Evolutionary conservation across 2,113 vertebrate genomes (phyloP), one percentile per base, ranked within the genome.

Genomic region (Manacus vitellinus): DNA sequence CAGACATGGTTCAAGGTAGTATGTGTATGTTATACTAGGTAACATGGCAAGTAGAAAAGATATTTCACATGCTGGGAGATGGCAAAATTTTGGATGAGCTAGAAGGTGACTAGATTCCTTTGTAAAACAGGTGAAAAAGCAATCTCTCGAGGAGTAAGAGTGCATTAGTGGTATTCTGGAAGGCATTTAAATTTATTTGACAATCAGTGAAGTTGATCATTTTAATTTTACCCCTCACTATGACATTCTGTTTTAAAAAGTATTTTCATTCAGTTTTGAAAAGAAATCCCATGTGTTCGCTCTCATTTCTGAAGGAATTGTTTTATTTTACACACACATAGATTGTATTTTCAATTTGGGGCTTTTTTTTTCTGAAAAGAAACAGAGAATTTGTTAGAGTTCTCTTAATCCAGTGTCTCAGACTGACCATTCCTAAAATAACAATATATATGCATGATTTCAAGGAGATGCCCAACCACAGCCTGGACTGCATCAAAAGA

Each of bases 1-100:
- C 25, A 66, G 59, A 58, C 30, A 10, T 28, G 12, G 25, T 59
- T 94, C 54, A 30, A 31, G 31, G 51, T 54, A 51, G 24, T 18
- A 21, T 20, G 2, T 1, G 2, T 51, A 14, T 4, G 4, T 72
- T 75, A 13, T 44, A 7, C 1, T 3, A 68, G 61, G 35, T n/a
- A 74, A 25, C 10, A 2, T 47, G 41, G 30, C 52, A 76, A 79
- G 59, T 13, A 72, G 67, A 82, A 90, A n/a, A 10, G 0, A 25
- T 46, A 19, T 75, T 86, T 68, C 4, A 11, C 2, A 0, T 61
- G 6, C 67, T 72, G 41, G 20, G 18, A 68, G 49, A 56, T 11
- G 17, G 68, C 4, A 70, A 21, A 61, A 62, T 70, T 83, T 68
- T 84, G 49, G 31, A 65, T 54, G 14, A 67, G 12, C 33, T 55